phyloP scores from a whole-genome alignment of 2,888 invertebrate species.

The Thecocarcelia acutangulata region DNA sequence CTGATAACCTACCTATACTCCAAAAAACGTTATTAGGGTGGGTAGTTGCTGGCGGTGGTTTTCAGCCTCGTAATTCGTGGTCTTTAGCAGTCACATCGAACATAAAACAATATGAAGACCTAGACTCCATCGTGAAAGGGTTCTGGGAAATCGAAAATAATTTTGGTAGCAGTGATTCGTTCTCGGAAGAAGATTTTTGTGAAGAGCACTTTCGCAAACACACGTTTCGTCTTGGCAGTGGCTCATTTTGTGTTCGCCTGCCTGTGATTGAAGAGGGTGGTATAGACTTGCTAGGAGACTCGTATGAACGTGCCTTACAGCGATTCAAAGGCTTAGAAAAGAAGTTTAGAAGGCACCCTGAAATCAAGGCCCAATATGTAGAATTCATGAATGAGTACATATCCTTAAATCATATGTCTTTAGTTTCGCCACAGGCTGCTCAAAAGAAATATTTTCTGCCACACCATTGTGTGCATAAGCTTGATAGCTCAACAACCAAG shows the following conservation, averaged over 20 bases:
- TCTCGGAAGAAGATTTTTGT: too few relatives aligned
- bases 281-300: slow-evolving; percentile 22
- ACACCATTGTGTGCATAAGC: slow-evolving; percentile 5
- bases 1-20: slow-evolving; percentile 52
- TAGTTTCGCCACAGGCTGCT: not conserved
- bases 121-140: not conserved
- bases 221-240: slow-evolving; percentile 17
- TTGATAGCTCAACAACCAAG: slow-evolving; percentile 16
- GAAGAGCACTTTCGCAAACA: too few relatives aligned
- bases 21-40: slow-evolving; percentile 69
- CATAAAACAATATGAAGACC: not conserved
- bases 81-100: not conserved
- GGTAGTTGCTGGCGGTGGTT: slow-evolving; percentile 55
- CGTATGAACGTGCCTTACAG: slow-evolving; percentile 29
- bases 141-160: too few relatives aligned
- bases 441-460: not conserved
- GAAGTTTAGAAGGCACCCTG: too few relatives aligned
- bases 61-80: not conserved
- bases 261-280: slow-evolving; percentile 3
- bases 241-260: slow-evolving; percentile 17
- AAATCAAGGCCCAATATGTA: too few relatives aligned
- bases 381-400: not conserved
- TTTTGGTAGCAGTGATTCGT: too few relatives aligned
- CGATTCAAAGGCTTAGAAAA: too few relatives aligned
- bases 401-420: too few relatives aligned